Conservation (phyloP, 2,113 vertebrate species). For the Heterotilapia buettikoferi region DNA sequence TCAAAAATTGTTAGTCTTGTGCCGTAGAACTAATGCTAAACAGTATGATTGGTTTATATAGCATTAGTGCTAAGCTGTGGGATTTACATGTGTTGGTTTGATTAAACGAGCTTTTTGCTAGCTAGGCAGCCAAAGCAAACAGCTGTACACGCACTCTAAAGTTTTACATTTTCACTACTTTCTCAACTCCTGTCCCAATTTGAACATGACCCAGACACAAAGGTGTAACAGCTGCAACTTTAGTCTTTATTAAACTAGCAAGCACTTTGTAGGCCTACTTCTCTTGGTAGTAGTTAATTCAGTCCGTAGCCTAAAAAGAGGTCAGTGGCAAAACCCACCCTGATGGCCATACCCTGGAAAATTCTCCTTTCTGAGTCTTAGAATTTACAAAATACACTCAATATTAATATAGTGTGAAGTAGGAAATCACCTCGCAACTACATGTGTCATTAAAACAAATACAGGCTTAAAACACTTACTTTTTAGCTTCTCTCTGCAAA, state of each 20-base stretch:
- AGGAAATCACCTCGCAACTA: background rate
- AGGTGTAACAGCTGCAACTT: background rate
- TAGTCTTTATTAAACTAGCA: background rate
- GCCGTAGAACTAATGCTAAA: accelerated
- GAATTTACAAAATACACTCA: background rate
- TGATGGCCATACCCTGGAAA: background rate
- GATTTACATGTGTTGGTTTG: background rate
- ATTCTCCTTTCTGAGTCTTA: accelerated
- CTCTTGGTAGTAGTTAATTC: background rate
- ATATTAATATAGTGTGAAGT: background rate
- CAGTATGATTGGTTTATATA: background rate
- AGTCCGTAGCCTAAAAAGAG: background rate
- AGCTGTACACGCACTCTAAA: background rate
- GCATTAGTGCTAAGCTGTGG: background rate
- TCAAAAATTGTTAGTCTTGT: background rate
- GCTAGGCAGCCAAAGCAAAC: background rate
- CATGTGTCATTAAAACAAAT: background rate
- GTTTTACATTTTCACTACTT: background rate
- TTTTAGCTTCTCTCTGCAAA: background rate
- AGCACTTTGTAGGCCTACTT: background rate
- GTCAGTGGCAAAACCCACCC: background rate
- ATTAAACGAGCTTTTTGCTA: background rate
- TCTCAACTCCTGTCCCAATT: background rate
- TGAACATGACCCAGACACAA: background rate
- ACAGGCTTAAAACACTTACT: background rate